A percentile compares a stretch with the other conserved stretches of the same genome.
phyloP scores from a whole-genome alignment of 53 echinoderm and acorn worm species.

The Paracentrotus lividus region DNA sequence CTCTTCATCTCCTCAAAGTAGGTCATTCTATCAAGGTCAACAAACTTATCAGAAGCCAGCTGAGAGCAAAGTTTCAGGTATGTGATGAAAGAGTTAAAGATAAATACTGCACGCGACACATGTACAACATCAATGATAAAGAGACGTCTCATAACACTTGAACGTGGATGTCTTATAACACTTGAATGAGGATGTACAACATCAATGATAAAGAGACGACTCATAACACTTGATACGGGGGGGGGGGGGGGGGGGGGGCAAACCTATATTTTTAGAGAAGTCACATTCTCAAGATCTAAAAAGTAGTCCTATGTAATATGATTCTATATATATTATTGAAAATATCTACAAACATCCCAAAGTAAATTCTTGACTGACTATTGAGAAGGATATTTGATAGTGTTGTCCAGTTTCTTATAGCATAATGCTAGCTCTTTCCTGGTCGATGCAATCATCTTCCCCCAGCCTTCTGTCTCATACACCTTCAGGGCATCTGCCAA shows the following conservation, averaged over 20 bases:
- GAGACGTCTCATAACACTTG: not conserved
- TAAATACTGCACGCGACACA: not conserved
- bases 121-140: not conserved
- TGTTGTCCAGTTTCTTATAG: slow-evolving; percentile 83
- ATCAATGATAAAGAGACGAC: too few species aligned
- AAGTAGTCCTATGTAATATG: too few species aligned
- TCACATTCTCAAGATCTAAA: too few species aligned
- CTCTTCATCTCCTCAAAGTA: slow-evolving; percentile 80
- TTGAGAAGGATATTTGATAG: slow-evolving; percentile 93
- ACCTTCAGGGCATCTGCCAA: slow-evolving; percentile 88
- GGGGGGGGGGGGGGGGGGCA: too few species aligned
- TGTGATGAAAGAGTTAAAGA: slow-evolving; percentile 59
- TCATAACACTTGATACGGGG: too few species aligned
- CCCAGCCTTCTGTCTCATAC: slow-evolving; percentile 93
- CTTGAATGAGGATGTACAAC: too few species aligned
- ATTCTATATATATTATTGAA: too few species aligned
- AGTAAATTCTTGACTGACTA: too few species aligned
- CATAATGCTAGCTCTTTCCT: slow-evolving; percentile 86
- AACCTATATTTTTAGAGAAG: too few species aligned
- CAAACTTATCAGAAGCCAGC: slow-evolving; percentile 77
- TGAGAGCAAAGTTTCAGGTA: slow-evolving; percentile 89
- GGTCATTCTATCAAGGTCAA: slow-evolving; percentile 73
- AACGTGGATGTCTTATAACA: too few species aligned
- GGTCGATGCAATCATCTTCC: slow-evolving; percentile 74
- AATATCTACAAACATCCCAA: too few species aligned